These are phyloP conservation scores for Lota lota DNA, from an alignment of 2,113 vertebrate genomes.

Conservation along the genomic window DNA sequence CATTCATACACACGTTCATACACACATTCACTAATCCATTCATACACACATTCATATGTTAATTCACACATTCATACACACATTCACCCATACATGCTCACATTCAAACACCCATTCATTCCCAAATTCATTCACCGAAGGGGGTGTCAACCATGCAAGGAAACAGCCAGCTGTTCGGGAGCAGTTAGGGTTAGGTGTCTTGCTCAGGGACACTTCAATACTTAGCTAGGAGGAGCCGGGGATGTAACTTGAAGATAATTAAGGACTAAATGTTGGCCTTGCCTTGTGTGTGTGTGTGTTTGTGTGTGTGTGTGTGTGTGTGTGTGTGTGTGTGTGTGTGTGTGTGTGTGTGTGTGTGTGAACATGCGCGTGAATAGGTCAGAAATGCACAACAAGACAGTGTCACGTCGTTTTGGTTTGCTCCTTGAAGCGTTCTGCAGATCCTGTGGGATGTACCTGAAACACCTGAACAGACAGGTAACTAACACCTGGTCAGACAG, in stretches of 20 bases:
- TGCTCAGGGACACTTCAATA: too few relatives aligned
- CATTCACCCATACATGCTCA: too few relatives aligned
- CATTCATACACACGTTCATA: too few relatives aligned
- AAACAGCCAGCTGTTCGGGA: too few relatives aligned
- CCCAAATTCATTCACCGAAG: too few relatives aligned
- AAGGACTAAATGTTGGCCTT: not conserved
- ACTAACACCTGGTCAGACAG: not conserved
- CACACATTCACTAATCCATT: too few relatives aligned
- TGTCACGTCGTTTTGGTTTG: constrained; percentile 63
- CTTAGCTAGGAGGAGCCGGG: too few relatives aligned
- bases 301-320: not conserved
- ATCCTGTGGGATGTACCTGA: constrained; percentile 69
- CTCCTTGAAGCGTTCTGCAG: constrained; percentile 69
- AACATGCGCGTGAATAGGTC: constrained; percentile 27
- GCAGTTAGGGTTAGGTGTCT: too few relatives aligned
- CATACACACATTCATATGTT: too few relatives aligned
- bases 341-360: constrained; percentile 4
- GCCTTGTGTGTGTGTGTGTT: not conserved
- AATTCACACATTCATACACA: too few relatives aligned
- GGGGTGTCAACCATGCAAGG: too few relatives aligned
- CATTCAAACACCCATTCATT: too few relatives aligned
- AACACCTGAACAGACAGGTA: constrained; percentile 64
- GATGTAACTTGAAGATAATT: not conserved
- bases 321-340: constrained; percentile 2
- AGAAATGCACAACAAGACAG: constrained; percentile 71